Evolutionary conservation across 2,888 invertebrate genomes (phyloP), one percentile per base, ranked within the genome.

Genomic region (Drosophila imparisetae): DNA sequence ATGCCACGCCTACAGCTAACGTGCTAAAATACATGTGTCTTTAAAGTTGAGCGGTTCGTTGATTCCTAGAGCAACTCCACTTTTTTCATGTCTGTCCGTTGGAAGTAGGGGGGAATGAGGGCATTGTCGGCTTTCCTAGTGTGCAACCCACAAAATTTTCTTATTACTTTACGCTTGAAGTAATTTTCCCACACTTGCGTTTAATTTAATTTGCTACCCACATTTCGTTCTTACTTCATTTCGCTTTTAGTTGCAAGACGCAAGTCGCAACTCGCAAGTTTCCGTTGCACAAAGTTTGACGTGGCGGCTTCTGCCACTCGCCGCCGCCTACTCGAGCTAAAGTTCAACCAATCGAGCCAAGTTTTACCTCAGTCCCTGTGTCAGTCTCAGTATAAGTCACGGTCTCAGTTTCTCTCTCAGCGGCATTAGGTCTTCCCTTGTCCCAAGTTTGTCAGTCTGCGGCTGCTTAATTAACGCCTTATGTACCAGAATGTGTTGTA

Each of bases 151-250:
- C 69, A 83, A 88, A 81, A 81, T 88, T 75, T 82, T 83, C 76
- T 84, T 79, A 71, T 78, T 75, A 78, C 81, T 87, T 86, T 80
- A 81, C 85, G 89, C 87, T 83, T 74, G 75, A 81, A 80, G 69
- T 78, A 72, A 75, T 89, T 80, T 89, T 87, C 87, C 87, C 89
- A 87, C 87, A 86, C 81, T 83, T 85, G 82, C 80, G 83, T 71
- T 82, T 88, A 83, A 88, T 86, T 86, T 86, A 83, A 86, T 86
- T 86, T 77, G 72, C 79, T 77, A 63, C 77, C 54, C 68, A 72
- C 66, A 72, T 67, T 75, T 69, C 50, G 50, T 73, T 55, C 49
- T 66, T 32, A 38, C 45, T 66, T 71, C 67, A 64, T 81, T 75
- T 78, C 72, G 72, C 78, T 83, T 81, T 81, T 82, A 68, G 74